Evolutionary conservation across 2,797 vertebrate genomes (phyloP), one percentile per base, ranked within the genome.

Genomic region (Strix occidentalis): DNA sequence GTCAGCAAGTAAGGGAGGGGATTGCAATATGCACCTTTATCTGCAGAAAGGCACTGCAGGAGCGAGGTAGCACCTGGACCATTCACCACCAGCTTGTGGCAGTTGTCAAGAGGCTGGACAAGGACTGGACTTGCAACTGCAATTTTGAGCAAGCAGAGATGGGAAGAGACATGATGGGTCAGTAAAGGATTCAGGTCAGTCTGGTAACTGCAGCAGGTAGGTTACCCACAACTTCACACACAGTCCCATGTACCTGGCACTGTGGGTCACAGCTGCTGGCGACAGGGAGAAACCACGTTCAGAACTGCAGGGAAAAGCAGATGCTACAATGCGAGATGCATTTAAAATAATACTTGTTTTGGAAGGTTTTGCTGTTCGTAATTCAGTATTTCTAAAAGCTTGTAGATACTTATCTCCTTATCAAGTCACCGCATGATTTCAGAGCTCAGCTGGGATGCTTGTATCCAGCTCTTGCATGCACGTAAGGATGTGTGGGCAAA

Each of bases 161-260:
- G 29, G 10, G 18, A 70, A 41, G n/a, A 74, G 83, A 19, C 69
- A n/a, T 1, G 0, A 20, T 0, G 9, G 37, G 4, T 21, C 9
- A 13, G 51, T 10, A 23, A 51, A 95, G 31, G 39, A 24, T 41
- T 35, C 53, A 18, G 48, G 50, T 33, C 89, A 69, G 41, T 3
- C 16, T 39, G 39, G 58, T n/a, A 41, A 41, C 5, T 11, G 46
- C 39, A 51, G 46, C 26, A 57, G 31, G 20, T 1, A 57, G 12
- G 60, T 56, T 39, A 83, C 46, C 28, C 2, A 0, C 28, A 35
- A 21, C 29, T n/a, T 70, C 79, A 39, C 61, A 56, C 4, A 0
- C 20, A 65, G n/a, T 24, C n/a, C 53, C 24, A 11, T 1, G 6
- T 25, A 57, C 35, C 46, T 65, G 72, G n/a, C 37, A 13, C 75